Evolutionary conservation across 2,797 vertebrate genomes (phyloP), one percentile per base, ranked within the genome.

Genomic region (Sphaeramia orbicularis): DNA sequence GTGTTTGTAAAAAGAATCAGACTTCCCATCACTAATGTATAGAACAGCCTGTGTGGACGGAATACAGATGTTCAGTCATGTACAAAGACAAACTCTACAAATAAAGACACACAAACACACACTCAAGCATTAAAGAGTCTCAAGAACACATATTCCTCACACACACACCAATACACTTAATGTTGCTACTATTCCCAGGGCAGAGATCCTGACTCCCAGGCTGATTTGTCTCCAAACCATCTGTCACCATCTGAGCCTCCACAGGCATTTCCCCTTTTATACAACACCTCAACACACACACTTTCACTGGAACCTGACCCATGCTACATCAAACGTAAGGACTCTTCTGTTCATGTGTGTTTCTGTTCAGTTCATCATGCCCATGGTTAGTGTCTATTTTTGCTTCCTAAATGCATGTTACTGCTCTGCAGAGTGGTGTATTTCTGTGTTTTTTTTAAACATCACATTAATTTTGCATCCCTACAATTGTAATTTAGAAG

Each of bases 181-280:
- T 78, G 62, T 47, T 58, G 44, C 44, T 44, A 43, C 71, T 64
- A 27, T 61, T 83, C 68, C 55, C 74, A 78, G 74, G 87, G 71
- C 83, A 88, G 67, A 90, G 89, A 89, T 90, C 84, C 87, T 80
- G 87, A 91, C 81, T 90, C 90, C 81, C 81, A 79, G 86, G 76
- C 81, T 80, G 83, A 79, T 89, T 89, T 90, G 84, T 92, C 84
- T 91, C 76, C 45, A 56, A 79, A 81, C 94, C 94, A 95, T 94
- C 93, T 95, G 93, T 92, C 85, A 83, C 91, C 80, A 88, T 90
- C 86, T 85, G 89, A 92, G 76, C 68, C 87, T 85, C 90, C 85
- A 86, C 92, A 89, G 91, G 89, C 87, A 67, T 76, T 91, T 91
- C 87, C 89, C 79, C 45, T 81, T 71, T 57, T 69, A 43, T 44